Evolutionary conservation across 1,140 invertebrate species (phyloP).

Genomic region (Drosophila suzukii): DNA sequence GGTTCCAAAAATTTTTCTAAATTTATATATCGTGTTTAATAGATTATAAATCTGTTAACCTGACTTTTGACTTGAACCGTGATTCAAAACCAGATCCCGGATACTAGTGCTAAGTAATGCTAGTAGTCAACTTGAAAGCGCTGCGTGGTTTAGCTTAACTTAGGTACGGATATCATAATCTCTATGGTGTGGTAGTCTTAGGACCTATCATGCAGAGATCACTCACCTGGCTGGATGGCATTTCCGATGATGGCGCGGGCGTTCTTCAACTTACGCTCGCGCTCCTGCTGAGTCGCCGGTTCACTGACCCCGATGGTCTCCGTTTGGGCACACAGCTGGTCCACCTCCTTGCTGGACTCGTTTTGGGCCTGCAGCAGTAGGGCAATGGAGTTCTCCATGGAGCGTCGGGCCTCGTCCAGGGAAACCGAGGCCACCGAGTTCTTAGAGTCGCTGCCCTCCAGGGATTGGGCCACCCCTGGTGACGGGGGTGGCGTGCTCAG

Average conservation of each 20-base stretch:
- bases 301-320: slow-evolving; percentile 79
- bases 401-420: slow-evolving; percentile 80
- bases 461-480: slow-evolving; percentile 21
- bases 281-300: slow-evolving; percentile 58
- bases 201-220: slow-evolving; percentile 27
- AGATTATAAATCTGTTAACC: neutral
- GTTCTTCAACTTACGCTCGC: slow-evolving; percentile 86
- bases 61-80: slow-evolving; percentile 14
- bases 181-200: slow-evolving; percentile 9
- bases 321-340: slow-evolving; percentile 82
- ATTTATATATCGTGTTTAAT: neutral
- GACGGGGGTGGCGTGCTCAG: slow-evolving; percentile 31
- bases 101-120: slow-evolving; percentile 39
- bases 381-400: slow-evolving; percentile 85
- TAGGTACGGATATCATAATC: slow-evolving; percentile 50
- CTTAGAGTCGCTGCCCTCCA: slow-evolving; percentile 76
- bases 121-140: slow-evolving; percentile 75
- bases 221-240: slow-evolving; percentile 85
- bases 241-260: slow-evolving; percentile 87
- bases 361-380: slow-evolving; percentile 83
- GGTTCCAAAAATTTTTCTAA: no score
- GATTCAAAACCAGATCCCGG: neutral
- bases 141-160: slow-evolving; percentile 65
- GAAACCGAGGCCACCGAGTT: slow-evolving; percentile 76
- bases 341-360: slow-evolving; percentile 83